Evolutionary conservation across 2,888 invertebrate species (phyloP).

Genomic region (Eudasyphora cyanicolor): DNA sequence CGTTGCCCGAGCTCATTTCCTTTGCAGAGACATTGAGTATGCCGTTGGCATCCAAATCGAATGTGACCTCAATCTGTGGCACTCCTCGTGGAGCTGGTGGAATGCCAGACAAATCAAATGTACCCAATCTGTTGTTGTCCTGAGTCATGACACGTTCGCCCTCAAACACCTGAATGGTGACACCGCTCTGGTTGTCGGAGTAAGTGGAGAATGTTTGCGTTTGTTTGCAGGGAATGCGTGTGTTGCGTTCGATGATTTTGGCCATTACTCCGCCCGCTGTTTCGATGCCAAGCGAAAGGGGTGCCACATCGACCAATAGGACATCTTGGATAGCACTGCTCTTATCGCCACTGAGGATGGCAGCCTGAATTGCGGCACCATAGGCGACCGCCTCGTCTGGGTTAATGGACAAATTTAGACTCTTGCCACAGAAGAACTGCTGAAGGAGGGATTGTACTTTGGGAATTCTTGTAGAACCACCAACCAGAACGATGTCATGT

Average conservation of each 20-base stretch:
- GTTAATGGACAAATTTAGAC: slow-evolving; percentile 87
- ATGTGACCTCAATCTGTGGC: slow-evolving; percentile 92
- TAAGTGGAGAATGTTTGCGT: slow-evolving; percentile 89
- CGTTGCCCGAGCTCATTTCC: slow-evolving; percentile 84
- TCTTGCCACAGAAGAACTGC: slow-evolving; percentile 88
- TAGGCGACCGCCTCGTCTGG: slow-evolving; percentile 91
- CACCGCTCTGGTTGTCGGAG: slow-evolving; percentile 89
- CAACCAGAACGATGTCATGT: slow-evolving; percentile 90
- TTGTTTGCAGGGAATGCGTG: slow-evolving; percentile 87
- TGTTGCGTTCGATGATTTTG: slow-evolving; percentile 87
- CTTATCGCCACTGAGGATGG: slow-evolving; percentile 85
- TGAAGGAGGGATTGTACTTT: slow-evolving; percentile 88
- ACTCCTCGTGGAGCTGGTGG: slow-evolving; percentile 95
- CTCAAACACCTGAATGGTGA: slow-evolving; percentile 87
- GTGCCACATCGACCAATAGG: slow-evolving; percentile 85
- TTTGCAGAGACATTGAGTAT: slow-evolving; percentile 93
- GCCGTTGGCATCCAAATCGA: slow-evolving; percentile 93
- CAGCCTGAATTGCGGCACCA: slow-evolving; percentile 88
- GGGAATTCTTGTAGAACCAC: slow-evolving; percentile 90
- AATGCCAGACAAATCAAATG: slow-evolving; percentile 96
- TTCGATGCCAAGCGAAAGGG: slow-evolving; percentile 87
- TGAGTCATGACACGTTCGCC: slow-evolving; percentile 94
- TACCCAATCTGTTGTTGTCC: slow-evolving; percentile 96
- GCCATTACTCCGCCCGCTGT: slow-evolving; percentile 91
- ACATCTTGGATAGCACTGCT: slow-evolving; percentile 88